These are phyloP conservation scores for Nemotelus pantherinus DNA, from an alignment of 2,888 invertebrate genomes.

Conservation along the genomic window DNA sequence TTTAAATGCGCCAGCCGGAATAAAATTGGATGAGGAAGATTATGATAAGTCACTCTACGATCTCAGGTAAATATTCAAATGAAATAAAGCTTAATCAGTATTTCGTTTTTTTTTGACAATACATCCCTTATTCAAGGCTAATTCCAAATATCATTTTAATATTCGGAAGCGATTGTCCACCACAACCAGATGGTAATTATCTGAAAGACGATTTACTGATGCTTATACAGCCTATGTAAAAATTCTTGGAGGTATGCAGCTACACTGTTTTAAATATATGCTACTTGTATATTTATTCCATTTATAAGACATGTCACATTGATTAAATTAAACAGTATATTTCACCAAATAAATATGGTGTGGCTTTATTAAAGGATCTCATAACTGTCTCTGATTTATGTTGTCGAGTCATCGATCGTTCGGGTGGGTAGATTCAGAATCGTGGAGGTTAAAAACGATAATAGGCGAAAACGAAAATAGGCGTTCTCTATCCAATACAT, in stretches of 20 bases:
- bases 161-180: conserved; percentile 75
- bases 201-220: conserved; percentile 82
- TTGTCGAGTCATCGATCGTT: no score
- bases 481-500: no score
- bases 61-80: conserved; percentile 58
- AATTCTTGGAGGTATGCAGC: conserved; percentile 7
- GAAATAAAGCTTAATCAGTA: not conserved
- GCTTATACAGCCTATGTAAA: conserved; percentile 68
- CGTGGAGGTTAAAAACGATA: no score
- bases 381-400: no score
- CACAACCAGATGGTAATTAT: conserved; percentile 69
- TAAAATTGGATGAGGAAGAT: conserved; percentile 73
- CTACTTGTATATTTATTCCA: conserved; percentile 24
- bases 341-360: not conserved
- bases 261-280: not conserved
- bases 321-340: conserved; percentile 4
- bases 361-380: no score
- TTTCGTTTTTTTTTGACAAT: conserved; percentile 38
- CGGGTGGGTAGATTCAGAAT: no score
- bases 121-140: conserved; percentile 67
- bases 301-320: conserved; percentile 2
- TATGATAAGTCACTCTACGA: conserved; percentile 80
- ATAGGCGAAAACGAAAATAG: no score
- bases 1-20: conserved; percentile 75
- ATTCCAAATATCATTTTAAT: conserved; percentile 85